Conservation (phyloP, 2,888 invertebrate species). For the Hyppa rectilinea region DNA sequence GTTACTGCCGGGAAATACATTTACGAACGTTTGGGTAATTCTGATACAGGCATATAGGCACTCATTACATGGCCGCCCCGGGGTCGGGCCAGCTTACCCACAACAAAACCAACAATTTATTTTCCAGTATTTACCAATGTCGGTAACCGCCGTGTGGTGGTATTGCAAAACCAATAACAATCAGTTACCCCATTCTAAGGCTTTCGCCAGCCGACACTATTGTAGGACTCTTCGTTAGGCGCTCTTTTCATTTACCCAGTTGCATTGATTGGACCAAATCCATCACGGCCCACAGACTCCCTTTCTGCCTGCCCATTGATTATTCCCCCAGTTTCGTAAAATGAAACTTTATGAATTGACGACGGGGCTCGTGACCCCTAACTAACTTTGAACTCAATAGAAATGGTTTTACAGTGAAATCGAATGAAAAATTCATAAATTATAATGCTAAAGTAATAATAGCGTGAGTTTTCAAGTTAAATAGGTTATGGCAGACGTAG, state of each 20-base stretch:
- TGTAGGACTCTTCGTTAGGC: slow-evolving; percentile 78
- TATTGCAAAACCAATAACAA: slow-evolving; percentile 78
- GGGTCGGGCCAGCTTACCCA: slow-evolving; percentile 47
- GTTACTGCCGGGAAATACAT: slow-evolving; percentile 28
- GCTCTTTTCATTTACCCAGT: slow-evolving; percentile 79
- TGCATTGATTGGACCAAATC: slow-evolving; percentile 80
- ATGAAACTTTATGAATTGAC: slow-evolving; percentile 73
- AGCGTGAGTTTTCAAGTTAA: slow-evolving; percentile 50
- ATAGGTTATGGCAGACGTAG: slow-evolving; percentile 61
- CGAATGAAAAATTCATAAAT: slow-evolving; percentile 64
- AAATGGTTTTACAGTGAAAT: slow-evolving; percentile 53
- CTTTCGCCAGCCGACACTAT: slow-evolving; percentile 70
- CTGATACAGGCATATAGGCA: slow-evolving; percentile 34
- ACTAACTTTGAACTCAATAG: slow-evolving; percentile 68
- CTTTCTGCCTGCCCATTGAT: slow-evolving; percentile 74
- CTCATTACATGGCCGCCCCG: slow-evolving; percentile 22
- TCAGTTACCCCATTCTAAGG: slow-evolving; percentile 78
- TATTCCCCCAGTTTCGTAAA: slow-evolving; percentile 72
- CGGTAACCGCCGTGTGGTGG: slow-evolving; percentile 63
- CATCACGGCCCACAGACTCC: slow-evolving; percentile 74
- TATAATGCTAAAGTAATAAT: slow-evolving; percentile 53
- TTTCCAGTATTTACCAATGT: slow-evolving; percentile 73
- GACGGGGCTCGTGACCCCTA: slow-evolving; percentile 66
- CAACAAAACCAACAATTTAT: slow-evolving; percentile 72
- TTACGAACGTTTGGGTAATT: slow-evolving; percentile 42